Conservation (phyloP, 2,797 vertebrate genomes). For the Tadarida brasiliensis region DNA sequence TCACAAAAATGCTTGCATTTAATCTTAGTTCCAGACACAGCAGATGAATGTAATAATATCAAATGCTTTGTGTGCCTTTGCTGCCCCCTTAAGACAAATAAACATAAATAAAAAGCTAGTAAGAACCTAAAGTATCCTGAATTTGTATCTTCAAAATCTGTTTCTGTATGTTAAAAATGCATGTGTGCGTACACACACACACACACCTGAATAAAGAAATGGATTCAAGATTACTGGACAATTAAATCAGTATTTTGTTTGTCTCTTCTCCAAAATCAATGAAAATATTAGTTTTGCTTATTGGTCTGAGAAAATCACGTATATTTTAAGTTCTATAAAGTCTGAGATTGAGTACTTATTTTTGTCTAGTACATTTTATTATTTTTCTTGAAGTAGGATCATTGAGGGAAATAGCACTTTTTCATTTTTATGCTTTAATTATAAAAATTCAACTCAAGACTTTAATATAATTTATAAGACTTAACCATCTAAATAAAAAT, state of each 20-base stretch:
- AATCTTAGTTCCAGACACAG: slow-evolving; percentile 74
- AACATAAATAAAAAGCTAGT: slow-evolving; percentile 83
- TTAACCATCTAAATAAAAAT: not conserved
- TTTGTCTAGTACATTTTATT: not conserved
- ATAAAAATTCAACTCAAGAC: not conserved
- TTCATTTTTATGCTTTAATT: not conserved
- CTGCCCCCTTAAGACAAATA: slow-evolving; percentile 89
- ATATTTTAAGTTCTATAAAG: not conserved
- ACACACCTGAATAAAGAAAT: not conserved
- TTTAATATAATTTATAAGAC: not conserved
- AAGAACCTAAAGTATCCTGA: not conserved
- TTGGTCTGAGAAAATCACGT: not conserved
- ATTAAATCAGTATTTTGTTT: slow-evolving; percentile 66
- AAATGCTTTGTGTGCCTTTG: slow-evolving; percentile 81
- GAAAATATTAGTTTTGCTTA: slow-evolving; percentile 54
- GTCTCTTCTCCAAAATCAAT: slow-evolving; percentile 50
- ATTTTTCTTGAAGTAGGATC: not conserved
- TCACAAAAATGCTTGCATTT: slow-evolving; percentile 77
- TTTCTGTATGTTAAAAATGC: not conserved
- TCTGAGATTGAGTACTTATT: not conserved
- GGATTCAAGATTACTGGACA: slow-evolving; percentile 41
- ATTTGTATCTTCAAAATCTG: slow-evolving; percentile 61
- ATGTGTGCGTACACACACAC: accelerated
- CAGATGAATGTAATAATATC: slow-evolving; percentile 55
- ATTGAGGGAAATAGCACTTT: not conserved